Evolutionary conservation across 2,113 vertebrate species (phyloP), one percentile per base, ranked within the genome.

Genomic region (Sinosuthora webbiana): DNA sequence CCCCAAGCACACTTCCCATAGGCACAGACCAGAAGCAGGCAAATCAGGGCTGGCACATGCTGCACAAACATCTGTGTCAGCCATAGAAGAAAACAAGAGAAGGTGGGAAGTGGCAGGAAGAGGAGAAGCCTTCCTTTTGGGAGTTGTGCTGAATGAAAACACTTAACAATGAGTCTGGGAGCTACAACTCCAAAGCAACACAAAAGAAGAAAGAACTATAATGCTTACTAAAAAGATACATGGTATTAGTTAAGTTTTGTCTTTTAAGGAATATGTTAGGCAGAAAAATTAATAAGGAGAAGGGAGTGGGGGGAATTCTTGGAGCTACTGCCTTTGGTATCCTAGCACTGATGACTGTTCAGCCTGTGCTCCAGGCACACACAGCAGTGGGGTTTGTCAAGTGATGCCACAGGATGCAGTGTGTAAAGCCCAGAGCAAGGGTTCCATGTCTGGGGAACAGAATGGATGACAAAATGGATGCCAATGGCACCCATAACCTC

Each of bases 361-460:
- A 35, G 57, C 49, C 80, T 17, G 6, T 5, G 59, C 50, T 35
- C 22, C 45, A 86, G 50, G 45, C 45, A 70, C 37, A 37, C 47
- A 5, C 23, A 18, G 57, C 1, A 1, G 9, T 5, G 11, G 28
- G 18, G 13, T 35, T 9, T 78, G 27, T 15, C 2, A 1, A 21
- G 25, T 12, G 22, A 23, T 42, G 20, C 20, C 23, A 2, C 28
- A 5, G 22, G n/a, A 45, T 6, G 10, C 44, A 50, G 24, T 1
- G 1, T 11, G 13, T 1, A 41, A 70, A 76, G 19, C 11, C 31
- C 53, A n/a, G 42, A 52, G 37, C 80, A 84, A 35, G 16, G 1
- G 3, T 10, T 22, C 25, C 0, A 0, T 9, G 42, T 27, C 79
- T 31, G 57, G 27, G 57, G 15, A 35, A 52, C 1, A 71, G 49